These are phyloP conservation scores for Frieseomelitta varia DNA, from an alignment of 1,140 invertebrate species.

Conservation along the genomic window DNA sequence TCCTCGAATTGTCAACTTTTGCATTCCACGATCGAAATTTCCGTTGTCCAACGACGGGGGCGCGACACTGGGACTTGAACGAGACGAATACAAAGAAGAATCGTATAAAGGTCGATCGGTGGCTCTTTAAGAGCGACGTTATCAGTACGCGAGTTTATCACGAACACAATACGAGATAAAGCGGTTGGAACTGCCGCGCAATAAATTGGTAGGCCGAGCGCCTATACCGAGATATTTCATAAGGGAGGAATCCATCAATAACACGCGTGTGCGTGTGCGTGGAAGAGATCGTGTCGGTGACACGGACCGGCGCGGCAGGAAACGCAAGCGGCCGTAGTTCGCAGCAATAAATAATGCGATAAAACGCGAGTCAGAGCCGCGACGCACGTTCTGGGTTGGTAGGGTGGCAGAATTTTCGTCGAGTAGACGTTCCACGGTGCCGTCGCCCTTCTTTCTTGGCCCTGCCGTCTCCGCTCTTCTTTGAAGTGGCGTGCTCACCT, in stretches of 20 bases:
- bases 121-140: constrained; percentile 68
- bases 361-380: constrained; percentile 80
- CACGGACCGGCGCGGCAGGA: constrained; percentile 3
- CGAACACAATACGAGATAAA: constrained; percentile 82
- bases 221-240: constrained; percentile 81
- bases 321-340: constrained; percentile 58
- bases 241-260: constrained; percentile 83
- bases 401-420: constrained; percentile 60
- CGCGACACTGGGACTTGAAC: no score
- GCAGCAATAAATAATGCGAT: constrained; percentile 82
- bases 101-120: constrained; percentile 68
- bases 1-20: no score
- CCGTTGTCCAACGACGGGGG: no score
- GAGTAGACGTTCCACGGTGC: constrained; percentile 35
- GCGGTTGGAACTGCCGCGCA: constrained; percentile 77
- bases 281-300: constrained; percentile 31
- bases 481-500: constrained; percentile 53
- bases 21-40: no score
- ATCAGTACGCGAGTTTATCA: constrained; percentile 80
- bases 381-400: background rate
- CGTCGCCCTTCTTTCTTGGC: no score
- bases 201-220: constrained; percentile 81
- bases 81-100: constrained; percentile 21
- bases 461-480: constrained; percentile 31
- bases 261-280: constrained; percentile 51